Conservation (phyloP, 2,888 invertebrate species). For the Argynnis bischoffii region DNA sequence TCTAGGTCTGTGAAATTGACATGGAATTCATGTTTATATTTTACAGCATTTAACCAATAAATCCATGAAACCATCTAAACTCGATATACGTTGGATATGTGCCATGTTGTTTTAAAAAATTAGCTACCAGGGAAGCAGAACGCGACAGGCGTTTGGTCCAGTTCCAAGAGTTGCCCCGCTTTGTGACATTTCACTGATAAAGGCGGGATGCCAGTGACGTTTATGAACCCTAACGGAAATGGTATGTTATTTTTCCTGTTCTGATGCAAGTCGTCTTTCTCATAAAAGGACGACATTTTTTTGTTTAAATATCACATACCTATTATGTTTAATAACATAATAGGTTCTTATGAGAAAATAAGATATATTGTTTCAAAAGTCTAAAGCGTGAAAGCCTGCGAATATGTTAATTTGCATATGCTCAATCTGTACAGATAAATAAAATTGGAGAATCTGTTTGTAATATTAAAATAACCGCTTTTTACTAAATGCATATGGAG, state of each 20-base stretch:
- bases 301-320: background rate
- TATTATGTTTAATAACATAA: background rate
- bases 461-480: no score
- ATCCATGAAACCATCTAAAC: constrained; percentile 27
- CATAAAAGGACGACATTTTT: background rate
- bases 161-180: constrained; percentile 33
- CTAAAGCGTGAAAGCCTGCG: no score
- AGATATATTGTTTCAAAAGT: no score
- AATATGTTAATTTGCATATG: no score
- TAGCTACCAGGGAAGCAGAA: constrained; percentile 27
- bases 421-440: no score
- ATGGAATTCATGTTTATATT: no score
- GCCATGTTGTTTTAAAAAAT: constrained; percentile 37
- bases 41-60: constrained; percentile 16
- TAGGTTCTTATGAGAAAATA: no score
- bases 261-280: background rate
- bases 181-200: constrained; percentile 35
- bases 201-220: constrained; percentile 26
- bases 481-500: no score
- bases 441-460: no score
- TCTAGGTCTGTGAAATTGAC: no score
- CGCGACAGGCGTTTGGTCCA: constrained; percentile 34
- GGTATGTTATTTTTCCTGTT: constrained; percentile 12
- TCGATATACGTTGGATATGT: constrained; percentile 30
- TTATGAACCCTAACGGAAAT: constrained; percentile 29